Evolutionary conservation across 1,140 invertebrate genomes (phyloP).

Genomic region (Philotrypesis tridentata): DNA sequence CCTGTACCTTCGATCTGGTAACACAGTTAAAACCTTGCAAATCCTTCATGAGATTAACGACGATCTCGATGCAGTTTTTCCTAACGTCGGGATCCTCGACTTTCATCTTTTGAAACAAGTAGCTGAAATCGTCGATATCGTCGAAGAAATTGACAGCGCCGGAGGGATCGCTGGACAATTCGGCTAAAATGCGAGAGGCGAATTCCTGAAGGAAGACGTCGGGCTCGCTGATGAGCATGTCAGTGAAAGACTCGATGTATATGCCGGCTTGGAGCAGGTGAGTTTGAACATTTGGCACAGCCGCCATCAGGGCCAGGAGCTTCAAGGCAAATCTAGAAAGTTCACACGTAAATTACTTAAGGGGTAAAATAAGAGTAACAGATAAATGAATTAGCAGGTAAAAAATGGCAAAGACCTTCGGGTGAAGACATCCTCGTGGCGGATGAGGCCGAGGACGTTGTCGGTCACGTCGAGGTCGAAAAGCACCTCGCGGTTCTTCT

Average conservation of each 20-base stretch:
- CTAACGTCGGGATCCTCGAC: constrained; percentile 65
- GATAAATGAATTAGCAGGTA: neutral
- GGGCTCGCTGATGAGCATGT: constrained; percentile 53
- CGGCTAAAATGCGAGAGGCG: constrained; percentile 61
- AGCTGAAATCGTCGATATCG: neutral
- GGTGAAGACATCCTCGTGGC: constrained; percentile 63
- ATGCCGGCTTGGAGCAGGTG: constrained; percentile 56
- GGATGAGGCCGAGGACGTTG: constrained; percentile 57
- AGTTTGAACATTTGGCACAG: constrained; percentile 56
- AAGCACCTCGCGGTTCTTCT: constrained; percentile 57
- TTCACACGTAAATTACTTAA: too few relatives aligned
- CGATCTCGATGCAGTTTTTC: constrained; percentile 65
- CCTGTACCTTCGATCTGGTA: constrained; percentile 47
- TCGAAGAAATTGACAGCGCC: constrained; percentile 26
- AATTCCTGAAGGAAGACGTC: constrained; percentile 69
- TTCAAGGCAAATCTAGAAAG: constrained; percentile 65
- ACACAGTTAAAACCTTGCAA: constrained; percentile 49
- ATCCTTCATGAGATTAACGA: constrained; percentile 63
- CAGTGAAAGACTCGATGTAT: constrained; percentile 57
- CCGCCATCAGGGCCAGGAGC: constrained; percentile 63
- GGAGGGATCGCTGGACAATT: constrained; percentile 59
- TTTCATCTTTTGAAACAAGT: constrained; percentile 57
- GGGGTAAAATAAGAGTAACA: too few relatives aligned
- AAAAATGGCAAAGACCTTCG: constrained; percentile 56
- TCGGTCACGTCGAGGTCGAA: constrained; percentile 62